Evolutionary conservation across 2,797 vertebrate species (phyloP), one percentile per base, ranked within the genome.

Genomic region (Synaphobranchus kaupii): DNA sequence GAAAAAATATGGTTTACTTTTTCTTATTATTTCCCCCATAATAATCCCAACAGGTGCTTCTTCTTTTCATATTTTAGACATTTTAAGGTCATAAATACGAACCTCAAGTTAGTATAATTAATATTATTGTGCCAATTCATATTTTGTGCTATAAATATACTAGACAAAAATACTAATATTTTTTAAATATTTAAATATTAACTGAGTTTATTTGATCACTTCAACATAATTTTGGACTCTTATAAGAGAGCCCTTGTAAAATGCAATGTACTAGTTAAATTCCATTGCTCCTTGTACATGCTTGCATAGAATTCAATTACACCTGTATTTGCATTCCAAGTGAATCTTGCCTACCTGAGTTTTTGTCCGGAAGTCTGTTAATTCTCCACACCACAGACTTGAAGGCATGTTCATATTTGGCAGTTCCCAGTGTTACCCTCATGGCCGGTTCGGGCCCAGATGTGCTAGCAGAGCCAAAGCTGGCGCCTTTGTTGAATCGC

Each of bases 391-490:
- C 97, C 0, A 98, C 97, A 87, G 97, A 92, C 87, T 94, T 96
- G 93, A 97, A 98, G 90, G 97, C 97, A 47, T 97, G 96, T 71
- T 98, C 97, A 0, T 98, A 98, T 92, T 98, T 98, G 88, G 97
- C 97, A 3, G 96, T 96, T 90, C 97, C 97, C 91, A 98, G 90
- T 73, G 97, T 97, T 34, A 98, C 97, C 91, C 97, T 96, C 97
- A 98, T 97, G 86, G 96, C 96, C 12, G 97, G 97, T 91, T 98
- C 97, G n/a, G 97, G 95, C 88, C 97, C 97, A 80, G 96, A 97
- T 12, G 94, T n/a, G 66, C 95, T 94, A 2, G 94, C 60, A 2
- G 97, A 96, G 90, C 97, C 97, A 89, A 98, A 97, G 90, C 96
- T 97, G 83, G 97, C 97, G 85, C 97, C 96, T 89, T 96, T 96